Percentiles rank a stretch among this genome's conserved stretches.
Conservation (phyloP, 53 echinoderm and acorn worm genomes). For the Astropecten irregularis region DNA sequence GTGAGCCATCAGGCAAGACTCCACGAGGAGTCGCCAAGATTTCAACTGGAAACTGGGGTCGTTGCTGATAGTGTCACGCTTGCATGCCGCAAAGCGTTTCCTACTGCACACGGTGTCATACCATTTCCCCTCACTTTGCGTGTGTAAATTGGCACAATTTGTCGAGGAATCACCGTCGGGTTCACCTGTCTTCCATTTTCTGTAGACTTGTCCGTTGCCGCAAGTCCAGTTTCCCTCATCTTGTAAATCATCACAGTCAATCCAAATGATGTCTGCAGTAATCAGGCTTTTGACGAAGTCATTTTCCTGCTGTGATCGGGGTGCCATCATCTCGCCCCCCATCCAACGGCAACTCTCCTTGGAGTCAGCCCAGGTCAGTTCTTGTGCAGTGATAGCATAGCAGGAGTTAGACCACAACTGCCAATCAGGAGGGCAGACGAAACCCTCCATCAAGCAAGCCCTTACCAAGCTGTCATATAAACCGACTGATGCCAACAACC, state of each 20-base stretch:
- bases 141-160: neutral
- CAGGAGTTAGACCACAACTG: neutral
- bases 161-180: neutral
- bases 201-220: neutral
- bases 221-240: neutral
- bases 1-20: constrained; percentile 27
- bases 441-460: neutral
- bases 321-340: constrained; percentile 17
- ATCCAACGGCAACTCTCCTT: neutral
- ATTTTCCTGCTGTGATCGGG: constrained; percentile 1
- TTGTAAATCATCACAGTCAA: neutral
- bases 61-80: neutral
- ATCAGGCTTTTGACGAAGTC: neutral
- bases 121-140: neutral
- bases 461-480: too few species aligned
- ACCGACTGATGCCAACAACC: too few species aligned
- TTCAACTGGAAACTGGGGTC: neutral
- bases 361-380: neutral
- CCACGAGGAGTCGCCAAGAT: constrained; percentile 6
- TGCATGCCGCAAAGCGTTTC: neutral
- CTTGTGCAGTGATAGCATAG: neutral
- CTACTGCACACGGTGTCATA: neutral
- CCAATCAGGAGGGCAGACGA: neutral
- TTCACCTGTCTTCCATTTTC: neutral
- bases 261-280: neutral